Evolutionary conservation across 2,888 invertebrate species (phyloP).

Genomic region (Chrysolina haemoptera): DNA sequence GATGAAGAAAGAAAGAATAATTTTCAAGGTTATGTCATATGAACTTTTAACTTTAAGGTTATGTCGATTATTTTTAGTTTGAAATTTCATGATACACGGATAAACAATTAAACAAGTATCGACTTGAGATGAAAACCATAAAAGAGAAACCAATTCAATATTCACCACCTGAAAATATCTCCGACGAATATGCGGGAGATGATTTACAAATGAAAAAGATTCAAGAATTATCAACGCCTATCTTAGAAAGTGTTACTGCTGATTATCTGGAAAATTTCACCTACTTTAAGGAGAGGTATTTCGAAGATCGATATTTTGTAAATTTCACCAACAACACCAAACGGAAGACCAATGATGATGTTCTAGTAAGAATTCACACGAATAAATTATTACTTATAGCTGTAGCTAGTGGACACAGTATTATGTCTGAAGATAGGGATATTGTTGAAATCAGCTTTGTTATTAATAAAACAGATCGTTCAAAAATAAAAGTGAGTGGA

Average conservation of each 20-base stretch:
- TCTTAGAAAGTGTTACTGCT: slow-evolving; percentile 45
- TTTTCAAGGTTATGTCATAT: too few species aligned
- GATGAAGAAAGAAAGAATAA: too few species aligned
- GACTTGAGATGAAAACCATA: too few species aligned
- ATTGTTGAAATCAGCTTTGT: slow-evolving; percentile 53
- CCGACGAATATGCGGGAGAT: neutral
- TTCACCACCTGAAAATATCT: too few species aligned
- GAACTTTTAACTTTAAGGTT: too few species aligned
- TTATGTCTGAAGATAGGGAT: slow-evolving; percentile 45
- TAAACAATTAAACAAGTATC: too few species aligned
- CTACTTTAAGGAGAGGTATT: slow-evolving; percentile 50
- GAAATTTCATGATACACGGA: too few species aligned
- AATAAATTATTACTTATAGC: slow-evolving; percentile 52
- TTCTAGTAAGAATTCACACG: slow-evolving; percentile 49
- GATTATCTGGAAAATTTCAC: slow-evolving; percentile 49
- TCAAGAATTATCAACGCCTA: slow-evolving; percentile 46
- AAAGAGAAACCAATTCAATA: too few species aligned
- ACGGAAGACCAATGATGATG: slow-evolving; percentile 35
- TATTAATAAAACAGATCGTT: slow-evolving; percentile 50
- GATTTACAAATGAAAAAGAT: slow-evolving; percentile 38
- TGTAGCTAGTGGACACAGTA: slow-evolving; percentile 53
- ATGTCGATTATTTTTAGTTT: too few species aligned
- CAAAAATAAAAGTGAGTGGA: slow-evolving; percentile 49
- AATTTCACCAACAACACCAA: slow-evolving; percentile 42
- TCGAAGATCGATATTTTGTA: slow-evolving; percentile 50